Conservation (phyloP, 2,113 vertebrate genomes). For the Paramormyrops kingsleyae region DNA sequence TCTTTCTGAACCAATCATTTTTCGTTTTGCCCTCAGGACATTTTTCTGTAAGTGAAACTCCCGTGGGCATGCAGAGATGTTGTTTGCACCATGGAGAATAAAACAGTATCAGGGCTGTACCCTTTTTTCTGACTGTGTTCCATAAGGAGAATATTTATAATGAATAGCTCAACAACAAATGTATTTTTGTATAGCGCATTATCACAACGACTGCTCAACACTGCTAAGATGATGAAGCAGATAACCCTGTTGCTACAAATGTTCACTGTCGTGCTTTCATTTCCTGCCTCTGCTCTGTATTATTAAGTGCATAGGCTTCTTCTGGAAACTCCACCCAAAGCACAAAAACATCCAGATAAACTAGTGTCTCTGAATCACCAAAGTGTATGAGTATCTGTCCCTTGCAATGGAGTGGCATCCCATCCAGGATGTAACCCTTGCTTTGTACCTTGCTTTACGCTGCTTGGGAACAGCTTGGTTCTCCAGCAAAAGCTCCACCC, state of each 20-base stretch:
- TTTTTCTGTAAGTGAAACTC: too few relatives aligned
- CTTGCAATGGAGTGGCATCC: neutral
- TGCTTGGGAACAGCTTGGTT: neutral
- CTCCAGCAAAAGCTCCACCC: too few relatives aligned
- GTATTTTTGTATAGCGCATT: too few relatives aligned
- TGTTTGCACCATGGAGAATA: neutral
- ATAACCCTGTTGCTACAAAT: neutral
- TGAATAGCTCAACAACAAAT: neutral
- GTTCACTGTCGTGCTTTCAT: neutral
- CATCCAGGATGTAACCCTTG: neutral
- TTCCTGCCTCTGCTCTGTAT: neutral
- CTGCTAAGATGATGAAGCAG: neutral
- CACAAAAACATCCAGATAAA: neutral
- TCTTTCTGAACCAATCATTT: too few relatives aligned
- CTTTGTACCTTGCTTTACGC: neutral
- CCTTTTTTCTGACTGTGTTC: neutral
- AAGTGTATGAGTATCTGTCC: neutral
- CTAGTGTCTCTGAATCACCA: neutral
- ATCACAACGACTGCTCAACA: too few relatives aligned
- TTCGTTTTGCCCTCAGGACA: too few relatives aligned
- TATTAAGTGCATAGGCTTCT: neutral
- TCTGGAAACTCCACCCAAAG: neutral
- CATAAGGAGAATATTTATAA: neutral
- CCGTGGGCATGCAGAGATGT: neutral
- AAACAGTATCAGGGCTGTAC: neutral